Base-by-base conservation (phyloP, 2,797 vertebrate genomes). In the Silurus aristotelis region DNA sequence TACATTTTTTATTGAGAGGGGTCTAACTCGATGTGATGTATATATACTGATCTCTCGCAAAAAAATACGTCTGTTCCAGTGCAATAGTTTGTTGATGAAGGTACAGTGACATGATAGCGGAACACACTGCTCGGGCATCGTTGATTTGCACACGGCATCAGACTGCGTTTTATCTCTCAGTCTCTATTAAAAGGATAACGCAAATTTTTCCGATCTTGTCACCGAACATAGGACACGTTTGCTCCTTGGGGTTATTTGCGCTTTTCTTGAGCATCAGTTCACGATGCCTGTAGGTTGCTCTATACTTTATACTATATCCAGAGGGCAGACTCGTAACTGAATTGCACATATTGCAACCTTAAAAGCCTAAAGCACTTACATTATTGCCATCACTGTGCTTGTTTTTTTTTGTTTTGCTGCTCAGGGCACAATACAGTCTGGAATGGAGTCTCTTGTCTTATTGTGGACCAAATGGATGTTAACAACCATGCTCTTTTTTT, bases 21-120 rank as follows among this genome's bases (percentile, higher is more conserved):
- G 80, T 82, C 77, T 83, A 77, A 86, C 82, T 70, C 63, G 56
- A 86, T 87, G 84, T 84, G 68, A 56, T 89, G 79, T 88, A 88
- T 60, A 86, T 90, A 85, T 73, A 77, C 63, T 72, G 87, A 82
- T 20, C 85, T 87, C 85, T 85, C 43, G 60, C 61, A 77, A 79
- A 75, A 48, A 85, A 78, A 64, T 84, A 43, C 27, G 78, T 85
- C 43, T 86, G 79, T 82, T 86, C 77, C 75, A 72, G 89, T 88
- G 87, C 88, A 89, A 90, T 88, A 89, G 86, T 84, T 85, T 84
- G 82, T 58, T 71, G 82, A 88, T 84, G 55, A 73, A 61, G 88
- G 84, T 84, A 87, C 85, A 79, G 82, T 60, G 82, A 71, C 75
- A 84, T 75, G 63, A 38, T 38, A 5, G 38, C 38, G 61, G 70